These are phyloP conservation scores for Volucella inanis DNA, from an alignment of 2,888 invertebrate genomes.

Conservation along the genomic window DNA sequence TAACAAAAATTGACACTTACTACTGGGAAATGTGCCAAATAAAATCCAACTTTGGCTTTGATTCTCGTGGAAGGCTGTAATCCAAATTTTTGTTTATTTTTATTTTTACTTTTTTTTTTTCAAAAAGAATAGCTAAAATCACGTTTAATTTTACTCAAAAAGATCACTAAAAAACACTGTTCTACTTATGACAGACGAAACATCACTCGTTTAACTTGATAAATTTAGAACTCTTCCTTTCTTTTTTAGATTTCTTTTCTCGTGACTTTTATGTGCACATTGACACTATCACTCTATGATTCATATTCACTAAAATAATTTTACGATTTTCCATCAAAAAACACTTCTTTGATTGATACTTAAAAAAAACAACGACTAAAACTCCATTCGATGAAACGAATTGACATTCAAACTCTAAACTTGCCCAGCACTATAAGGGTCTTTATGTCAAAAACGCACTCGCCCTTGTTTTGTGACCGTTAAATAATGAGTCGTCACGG, in stretches of 20 bases:
- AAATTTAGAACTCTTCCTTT: constrained; percentile 46
- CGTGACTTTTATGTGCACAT: constrained; percentile 44
- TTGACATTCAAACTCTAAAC: constrained; percentile 29
- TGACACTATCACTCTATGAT: constrained; percentile 48
- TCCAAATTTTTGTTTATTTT: constrained; percentile 23
- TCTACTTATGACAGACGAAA: not conserved
- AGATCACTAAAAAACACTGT: constrained; percentile 24
- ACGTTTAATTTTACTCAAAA: constrained; percentile 56
- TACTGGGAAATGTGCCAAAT: constrained; percentile 34
- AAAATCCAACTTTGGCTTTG: constrained; percentile 53
- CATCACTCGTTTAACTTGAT: constrained; percentile 17
- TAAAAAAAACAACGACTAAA: not conserved
- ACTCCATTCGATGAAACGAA: constrained; percentile 41
- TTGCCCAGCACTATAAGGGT: constrained; percentile 28
- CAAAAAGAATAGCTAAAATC: constrained; percentile 6
- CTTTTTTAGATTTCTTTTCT: constrained; percentile 5
- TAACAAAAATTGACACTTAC: constrained; percentile 31
- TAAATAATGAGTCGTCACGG: constrained; percentile 61
- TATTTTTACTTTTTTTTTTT: not conserved
- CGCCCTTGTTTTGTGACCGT: constrained; percentile 57
- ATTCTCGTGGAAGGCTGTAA: constrained; percentile 30
- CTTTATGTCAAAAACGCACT: constrained; percentile 24
- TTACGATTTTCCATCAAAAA: constrained; percentile 29
- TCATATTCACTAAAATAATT: constrained; percentile 16
- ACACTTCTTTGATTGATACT: not conserved